A percentile compares a stretch with the other conserved stretches of the same genome.
Evolutionary conservation across 2,797 vertebrate species (phyloP).

Genomic region (Tolypeutes matacus): DNA sequence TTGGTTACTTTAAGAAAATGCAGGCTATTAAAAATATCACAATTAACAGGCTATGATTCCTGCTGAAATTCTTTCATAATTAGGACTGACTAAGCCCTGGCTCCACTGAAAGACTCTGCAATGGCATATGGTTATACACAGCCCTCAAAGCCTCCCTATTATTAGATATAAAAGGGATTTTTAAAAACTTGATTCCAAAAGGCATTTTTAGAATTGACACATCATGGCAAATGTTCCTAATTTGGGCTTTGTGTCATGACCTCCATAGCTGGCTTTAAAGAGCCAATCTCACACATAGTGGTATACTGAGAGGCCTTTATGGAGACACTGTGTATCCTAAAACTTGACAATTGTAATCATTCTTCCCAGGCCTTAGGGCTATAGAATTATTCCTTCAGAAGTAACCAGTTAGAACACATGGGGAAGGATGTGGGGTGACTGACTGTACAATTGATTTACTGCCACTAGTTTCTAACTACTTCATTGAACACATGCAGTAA

Average conservation of each 20-base stretch:
- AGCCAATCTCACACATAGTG: neutral
- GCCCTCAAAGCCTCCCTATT: neutral
- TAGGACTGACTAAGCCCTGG: neutral
- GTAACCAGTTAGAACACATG: neutral
- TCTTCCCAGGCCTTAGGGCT: neutral
- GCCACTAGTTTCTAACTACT: neutral
- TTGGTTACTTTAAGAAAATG: conserved; percentile 28
- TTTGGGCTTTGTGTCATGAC: conserved; percentile 46
- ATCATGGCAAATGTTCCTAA: conserved; percentile 52
- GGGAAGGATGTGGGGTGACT: neutral
- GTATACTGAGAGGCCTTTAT: neutral
- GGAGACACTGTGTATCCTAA: neutral
- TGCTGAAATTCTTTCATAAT: conserved; percentile 40
- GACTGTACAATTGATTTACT: neutral
- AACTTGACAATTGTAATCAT: neutral
- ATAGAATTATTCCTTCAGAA: neutral
- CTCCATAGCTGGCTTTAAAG: neutral
- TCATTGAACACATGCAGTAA: neutral
- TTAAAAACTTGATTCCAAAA: conserved; percentile 48
- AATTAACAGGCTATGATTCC: neutral
- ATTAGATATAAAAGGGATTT: conserved; percentile 63
- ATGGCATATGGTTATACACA: neutral
- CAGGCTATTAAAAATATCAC: neutral
- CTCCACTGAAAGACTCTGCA: neutral
- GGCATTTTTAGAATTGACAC: conserved; percentile 30